Percentiles rank a stretch among this genome's conserved stretches.
Conservation (phyloP, 1,140 invertebrate species). For the Copidosoma floridanum region DNA sequence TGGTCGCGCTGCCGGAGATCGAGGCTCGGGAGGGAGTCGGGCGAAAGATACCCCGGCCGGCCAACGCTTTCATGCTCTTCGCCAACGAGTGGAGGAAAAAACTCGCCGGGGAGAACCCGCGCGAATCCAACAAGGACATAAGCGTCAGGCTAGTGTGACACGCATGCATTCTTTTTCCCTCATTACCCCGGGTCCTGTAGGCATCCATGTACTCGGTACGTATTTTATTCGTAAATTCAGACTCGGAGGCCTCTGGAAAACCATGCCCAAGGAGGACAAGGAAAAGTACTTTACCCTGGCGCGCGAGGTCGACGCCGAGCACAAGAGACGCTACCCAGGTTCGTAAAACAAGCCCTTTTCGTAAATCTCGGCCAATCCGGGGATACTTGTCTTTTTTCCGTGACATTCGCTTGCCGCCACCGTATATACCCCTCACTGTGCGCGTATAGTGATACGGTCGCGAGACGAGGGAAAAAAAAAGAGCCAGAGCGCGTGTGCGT, state of each 20-base stretch:
- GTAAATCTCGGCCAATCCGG: no score
- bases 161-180: no score
- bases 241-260: constrained; percentile 60
- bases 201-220: no score
- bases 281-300: constrained; percentile 62
- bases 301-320: constrained; percentile 60
- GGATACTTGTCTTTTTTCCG: constrained; percentile 29
- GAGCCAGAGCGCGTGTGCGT: constrained; percentile 22
- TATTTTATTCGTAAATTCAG: constrained; percentile 34
- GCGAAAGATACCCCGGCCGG: constrained; percentile 62
- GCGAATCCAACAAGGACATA: constrained; percentile 65
- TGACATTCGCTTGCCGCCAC: constrained; percentile 23
- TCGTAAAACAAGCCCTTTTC: constrained; percentile 22
- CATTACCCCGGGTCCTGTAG: no score
- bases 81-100: constrained; percentile 64
- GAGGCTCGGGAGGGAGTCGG: constrained; percentile 27
- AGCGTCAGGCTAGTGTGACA: constrained; percentile 55
- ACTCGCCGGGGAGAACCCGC: constrained; percentile 58
- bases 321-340: constrained; percentile 67
- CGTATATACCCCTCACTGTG: constrained; percentile 1
- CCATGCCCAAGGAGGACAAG: constrained; percentile 55
- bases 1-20: background rate
- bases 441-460: background rate
- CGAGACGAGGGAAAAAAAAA: constrained; percentile 29
- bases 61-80: constrained; percentile 68